Conservation (phyloP, 1,140 invertebrate species). For the Capitella teleta region DNA sequence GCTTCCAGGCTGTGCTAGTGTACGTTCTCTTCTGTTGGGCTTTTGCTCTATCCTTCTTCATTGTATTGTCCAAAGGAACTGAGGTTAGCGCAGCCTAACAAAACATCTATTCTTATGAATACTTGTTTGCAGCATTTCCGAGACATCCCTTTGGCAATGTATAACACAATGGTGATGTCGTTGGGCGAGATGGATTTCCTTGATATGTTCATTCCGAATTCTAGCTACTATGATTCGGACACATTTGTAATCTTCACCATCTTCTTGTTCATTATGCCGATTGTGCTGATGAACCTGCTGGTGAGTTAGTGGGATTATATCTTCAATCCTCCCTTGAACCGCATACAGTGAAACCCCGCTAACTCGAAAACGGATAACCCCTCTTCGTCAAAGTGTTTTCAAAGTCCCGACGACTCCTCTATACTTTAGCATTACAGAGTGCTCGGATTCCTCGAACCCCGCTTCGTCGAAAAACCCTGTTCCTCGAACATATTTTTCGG, state of each 20-base stretch:
- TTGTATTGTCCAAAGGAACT: constrained; percentile 8
- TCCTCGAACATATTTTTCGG: too few relatives aligned
- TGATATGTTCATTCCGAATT: too few relatives aligned
- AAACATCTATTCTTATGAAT: neutral
- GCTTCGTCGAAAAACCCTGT: too few relatives aligned
- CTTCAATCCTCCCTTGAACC: too few relatives aligned
- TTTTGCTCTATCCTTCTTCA: constrained; percentile 13
- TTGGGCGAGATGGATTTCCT: constrained; percentile 26
- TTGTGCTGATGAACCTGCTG: constrained; percentile 29
- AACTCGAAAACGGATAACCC: too few relatives aligned
- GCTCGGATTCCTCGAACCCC: too few relatives aligned
- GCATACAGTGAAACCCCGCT: too few relatives aligned
- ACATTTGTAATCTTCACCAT: constrained; percentile 18
- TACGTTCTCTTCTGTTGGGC: constrained; percentile 12
- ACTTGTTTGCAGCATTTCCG: neutral
- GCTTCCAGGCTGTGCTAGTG: constrained; percentile 13
- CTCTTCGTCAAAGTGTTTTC: too few relatives aligned
- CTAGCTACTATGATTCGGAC: constrained; percentile 19
- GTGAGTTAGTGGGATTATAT: constrained; percentile 14
- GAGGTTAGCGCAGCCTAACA: neutral
- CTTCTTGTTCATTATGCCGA: constrained; percentile 25
- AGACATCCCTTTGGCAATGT: neutral
- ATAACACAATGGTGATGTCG: constrained; percentile 22
- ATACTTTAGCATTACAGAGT: too few relatives aligned
- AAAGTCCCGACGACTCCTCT: too few relatives aligned